Conservation (phyloP, 2,113 vertebrate genomes). For the Rutilus rutilus region DNA sequence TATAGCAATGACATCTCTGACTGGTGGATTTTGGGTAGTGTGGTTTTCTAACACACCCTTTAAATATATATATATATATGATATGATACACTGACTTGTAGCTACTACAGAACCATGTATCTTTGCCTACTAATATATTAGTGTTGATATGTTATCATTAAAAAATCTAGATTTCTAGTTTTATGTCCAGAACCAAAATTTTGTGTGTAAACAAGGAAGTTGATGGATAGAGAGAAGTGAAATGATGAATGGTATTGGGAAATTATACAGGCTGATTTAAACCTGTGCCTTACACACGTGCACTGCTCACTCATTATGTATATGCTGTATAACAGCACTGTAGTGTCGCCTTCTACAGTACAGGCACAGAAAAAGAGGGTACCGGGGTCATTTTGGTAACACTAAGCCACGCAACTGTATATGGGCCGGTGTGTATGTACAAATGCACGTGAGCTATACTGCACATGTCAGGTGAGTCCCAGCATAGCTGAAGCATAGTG, state of each 20-base stretch:
- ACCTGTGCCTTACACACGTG: not conserved
- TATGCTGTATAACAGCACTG: not conserved
- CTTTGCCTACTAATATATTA: not conserved
- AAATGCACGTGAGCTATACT: conserved; percentile 35
- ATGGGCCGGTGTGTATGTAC: conserved; percentile 34
- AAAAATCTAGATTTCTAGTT: not conserved
- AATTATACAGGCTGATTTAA: not conserved
- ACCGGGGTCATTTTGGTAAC: not conserved
- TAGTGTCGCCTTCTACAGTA: not conserved
- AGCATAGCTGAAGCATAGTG: not conserved
- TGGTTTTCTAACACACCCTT: not conserved
- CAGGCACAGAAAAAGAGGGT: conserved; percentile 7
- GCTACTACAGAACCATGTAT: not conserved
- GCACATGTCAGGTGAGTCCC: conserved; percentile 44
- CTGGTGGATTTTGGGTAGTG: not conserved
- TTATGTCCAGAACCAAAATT: not conserved
- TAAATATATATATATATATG: not conserved
- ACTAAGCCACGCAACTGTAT: conserved; percentile 41
- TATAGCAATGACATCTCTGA: not conserved
- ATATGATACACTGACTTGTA: not conserved
- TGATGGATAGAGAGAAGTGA: not conserved
- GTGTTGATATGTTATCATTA: not conserved
- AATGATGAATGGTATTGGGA: not conserved
- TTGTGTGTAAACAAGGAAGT: not conserved
- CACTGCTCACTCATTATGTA: not conserved